phyloP scores from a whole-genome alignment of 2,797 vertebrate species.

The Ctenosaura bakeri region DNA sequence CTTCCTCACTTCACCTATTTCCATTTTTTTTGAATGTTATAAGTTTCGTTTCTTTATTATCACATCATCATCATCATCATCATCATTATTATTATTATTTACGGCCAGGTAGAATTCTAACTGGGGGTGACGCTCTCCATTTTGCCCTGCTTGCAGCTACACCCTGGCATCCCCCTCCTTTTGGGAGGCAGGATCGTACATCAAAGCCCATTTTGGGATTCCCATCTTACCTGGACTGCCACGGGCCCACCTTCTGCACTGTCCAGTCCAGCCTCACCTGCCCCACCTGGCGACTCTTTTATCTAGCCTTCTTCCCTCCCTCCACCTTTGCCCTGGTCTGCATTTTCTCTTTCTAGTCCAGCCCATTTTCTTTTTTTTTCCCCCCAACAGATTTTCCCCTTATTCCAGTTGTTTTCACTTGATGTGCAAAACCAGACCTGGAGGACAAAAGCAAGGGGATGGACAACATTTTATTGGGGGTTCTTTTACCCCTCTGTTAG shows the following conservation, averaged over 20 bases:
- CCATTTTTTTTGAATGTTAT: too few relatives aligned
- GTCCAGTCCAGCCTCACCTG: neutral
- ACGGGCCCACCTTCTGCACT: neutral
- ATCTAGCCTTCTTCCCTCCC: neutral
- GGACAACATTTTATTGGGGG: neutral
- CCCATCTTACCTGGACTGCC: neutral
- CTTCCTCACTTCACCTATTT: too few relatives aligned
- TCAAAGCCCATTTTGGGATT: neutral
- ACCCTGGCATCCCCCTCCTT: too few relatives aligned
- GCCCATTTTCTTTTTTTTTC: neutral
- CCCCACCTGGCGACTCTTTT: too few relatives aligned
- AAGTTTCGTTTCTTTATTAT: too few relatives aligned
- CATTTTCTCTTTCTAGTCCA: neutral
- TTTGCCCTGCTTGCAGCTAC: too few relatives aligned
- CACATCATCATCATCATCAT: too few relatives aligned
- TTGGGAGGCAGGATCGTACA: neutral
- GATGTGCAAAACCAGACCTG: neutral
- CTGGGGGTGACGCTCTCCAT: too few relatives aligned
- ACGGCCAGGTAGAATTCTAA: too few relatives aligned
- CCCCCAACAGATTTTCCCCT: too few relatives aligned
- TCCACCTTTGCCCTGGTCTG: conserved; percentile 13
- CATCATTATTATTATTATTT: too few relatives aligned
- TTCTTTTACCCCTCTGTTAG: neutral
- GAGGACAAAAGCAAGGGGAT: neutral
- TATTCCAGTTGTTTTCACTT: too few relatives aligned